These are phyloP conservation scores for Darevskia nairensis DNA, from an alignment of 2,797 vertebrate species.

Conservation along the genomic window DNA sequence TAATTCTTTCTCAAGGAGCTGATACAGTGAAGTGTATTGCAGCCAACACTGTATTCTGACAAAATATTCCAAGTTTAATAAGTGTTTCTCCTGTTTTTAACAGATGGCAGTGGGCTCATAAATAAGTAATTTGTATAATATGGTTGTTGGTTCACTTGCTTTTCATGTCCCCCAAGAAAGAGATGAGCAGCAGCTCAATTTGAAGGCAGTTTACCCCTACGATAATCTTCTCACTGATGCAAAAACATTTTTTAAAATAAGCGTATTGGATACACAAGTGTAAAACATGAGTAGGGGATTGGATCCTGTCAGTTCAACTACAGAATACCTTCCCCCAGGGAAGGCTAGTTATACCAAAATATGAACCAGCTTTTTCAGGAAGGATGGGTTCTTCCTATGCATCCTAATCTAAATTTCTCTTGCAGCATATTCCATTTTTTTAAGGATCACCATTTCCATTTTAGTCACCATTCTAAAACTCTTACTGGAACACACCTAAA, in stretches of 20 bases:
- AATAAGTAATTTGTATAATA: slow-evolving; percentile 13
- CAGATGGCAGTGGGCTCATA: background rate
- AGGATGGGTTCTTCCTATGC: background rate
- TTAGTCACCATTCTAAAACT: background rate
- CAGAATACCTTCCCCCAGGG: background rate
- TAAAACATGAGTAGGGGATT: background rate
- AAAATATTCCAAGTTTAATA: slow-evolving; percentile 35
- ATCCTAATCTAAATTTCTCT: background rate
- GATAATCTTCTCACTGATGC: background rate
- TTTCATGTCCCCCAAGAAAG: slow-evolving; percentile 17
- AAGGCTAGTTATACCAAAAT: background rate
- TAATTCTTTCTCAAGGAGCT: slow-evolving; percentile 2
- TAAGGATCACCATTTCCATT: background rate
- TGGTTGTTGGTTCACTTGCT: slow-evolving; percentile 9
- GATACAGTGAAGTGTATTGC: background rate
- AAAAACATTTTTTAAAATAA: background rate
- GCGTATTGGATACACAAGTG: fast-evolving
- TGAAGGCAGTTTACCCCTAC: background rate
- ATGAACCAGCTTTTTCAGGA: background rate
- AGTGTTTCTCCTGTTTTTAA: slow-evolving; percentile 9
- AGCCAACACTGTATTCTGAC: background rate
- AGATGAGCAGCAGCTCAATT: background rate
- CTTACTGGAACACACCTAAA: background rate
- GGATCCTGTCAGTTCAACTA: background rate
- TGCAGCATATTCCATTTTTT: background rate